A percentile compares a stretch with the other conserved stretches of the same genome.
phyloP scores from a whole-genome alignment of 2,888 invertebrate species.

The Caenorhabditis macrosperma region DNA sequence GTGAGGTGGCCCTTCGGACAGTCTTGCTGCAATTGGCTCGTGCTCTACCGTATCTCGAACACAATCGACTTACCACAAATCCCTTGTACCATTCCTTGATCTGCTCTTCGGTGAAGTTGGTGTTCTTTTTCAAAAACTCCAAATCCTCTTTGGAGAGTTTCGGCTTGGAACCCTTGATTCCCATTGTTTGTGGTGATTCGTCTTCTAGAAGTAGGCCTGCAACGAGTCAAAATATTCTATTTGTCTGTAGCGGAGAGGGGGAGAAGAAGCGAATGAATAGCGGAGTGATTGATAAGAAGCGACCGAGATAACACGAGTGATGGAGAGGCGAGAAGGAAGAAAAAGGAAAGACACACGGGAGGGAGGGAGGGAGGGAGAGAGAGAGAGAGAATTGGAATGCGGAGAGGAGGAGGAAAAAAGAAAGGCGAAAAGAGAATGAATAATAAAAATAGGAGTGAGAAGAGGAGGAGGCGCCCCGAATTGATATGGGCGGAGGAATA shows the following conservation, averaged over 20 bases:
- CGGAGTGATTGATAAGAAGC: slow-evolving; percentile 21
- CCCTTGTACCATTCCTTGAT: slow-evolving; percentile 99
- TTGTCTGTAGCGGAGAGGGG: background rate
- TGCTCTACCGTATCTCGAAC: too few species aligned
- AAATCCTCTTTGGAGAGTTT: slow-evolving; percentile 87
- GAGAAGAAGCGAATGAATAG: slow-evolving; percentile 4
- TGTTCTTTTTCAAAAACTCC: slow-evolving; percentile 97
- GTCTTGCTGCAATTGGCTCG: slow-evolving; percentile 81
- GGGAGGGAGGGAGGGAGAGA: slow-evolving; percentile 14
- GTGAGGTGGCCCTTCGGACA: slow-evolving; percentile 81
- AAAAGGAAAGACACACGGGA: slow-evolving; percentile 15
- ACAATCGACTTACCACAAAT: slow-evolving; percentile 91
- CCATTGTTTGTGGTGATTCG: slow-evolving; percentile 70
- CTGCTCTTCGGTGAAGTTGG: slow-evolving; percentile 97
- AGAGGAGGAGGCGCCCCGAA: slow-evolving; percentile 11
- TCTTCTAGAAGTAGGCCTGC: slow-evolving; percentile 36
- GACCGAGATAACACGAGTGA: slow-evolving; percentile 30
- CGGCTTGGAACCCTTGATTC: slow-evolving; percentile 80
- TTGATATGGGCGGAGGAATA: slow-evolving; percentile 34
- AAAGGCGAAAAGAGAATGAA: slow-evolving; percentile 13
- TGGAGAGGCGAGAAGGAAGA: slow-evolving; percentile 9
- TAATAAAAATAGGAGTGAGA: slow-evolving; percentile 41
- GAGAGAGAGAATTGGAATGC: slow-evolving; percentile 1
- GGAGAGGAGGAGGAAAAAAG: slow-evolving; percentile 9
- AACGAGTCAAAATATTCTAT: slow-evolving; percentile 13